These are phyloP conservation scores for Nematostella vectensis DNA, from an alignment of 92 coral and sea anemone genomes.

Conservation along the genomic window DNA sequence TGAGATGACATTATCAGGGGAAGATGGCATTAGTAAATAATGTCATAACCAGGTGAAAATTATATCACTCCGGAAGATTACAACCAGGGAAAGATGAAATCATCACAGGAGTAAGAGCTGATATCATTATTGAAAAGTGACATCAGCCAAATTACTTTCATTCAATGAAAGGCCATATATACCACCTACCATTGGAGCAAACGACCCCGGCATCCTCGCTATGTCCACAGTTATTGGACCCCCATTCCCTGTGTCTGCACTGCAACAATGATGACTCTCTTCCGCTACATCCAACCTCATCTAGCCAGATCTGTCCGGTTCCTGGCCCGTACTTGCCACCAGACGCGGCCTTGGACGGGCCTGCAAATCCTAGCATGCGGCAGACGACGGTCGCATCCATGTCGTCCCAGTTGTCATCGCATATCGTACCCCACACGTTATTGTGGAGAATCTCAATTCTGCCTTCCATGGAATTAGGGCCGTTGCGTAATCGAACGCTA, in stretches of 20 bases:
- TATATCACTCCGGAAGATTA: too few species aligned
- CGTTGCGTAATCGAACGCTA: not conserved
- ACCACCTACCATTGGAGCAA: not conserved
- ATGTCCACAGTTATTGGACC: not conserved
- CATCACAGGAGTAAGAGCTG: too few species aligned
- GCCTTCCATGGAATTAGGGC: not conserved
- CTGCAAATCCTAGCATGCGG: slow-evolving; percentile 1
- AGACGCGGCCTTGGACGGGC: not conserved
- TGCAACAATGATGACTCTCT: not conserved
- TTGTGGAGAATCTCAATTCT: not conserved
- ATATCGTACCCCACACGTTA: slow-evolving; percentile 3
- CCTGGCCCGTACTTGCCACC: not conserved
- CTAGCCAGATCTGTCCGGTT: not conserved
- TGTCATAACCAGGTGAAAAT: too few species aligned
- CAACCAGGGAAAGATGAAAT: too few species aligned
- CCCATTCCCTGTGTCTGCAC: not conserved
- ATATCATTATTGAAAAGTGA: too few species aligned
- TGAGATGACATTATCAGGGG: too few species aligned
- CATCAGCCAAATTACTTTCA: too few species aligned
- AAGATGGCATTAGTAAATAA: too few species aligned
- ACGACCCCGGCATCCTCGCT: slow-evolving; percentile 2
- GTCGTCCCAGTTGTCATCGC: slow-evolving; percentile 1
- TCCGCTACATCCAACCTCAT: slow-evolving; percentile 1
- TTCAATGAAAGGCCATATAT: too few species aligned
- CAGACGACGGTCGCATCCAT: not conserved